Percentiles rank a stretch among this genome's conserved stretches.
Conservation (phyloP, 2,797 vertebrate genomes). For the Dallia pectoralis region DNA sequence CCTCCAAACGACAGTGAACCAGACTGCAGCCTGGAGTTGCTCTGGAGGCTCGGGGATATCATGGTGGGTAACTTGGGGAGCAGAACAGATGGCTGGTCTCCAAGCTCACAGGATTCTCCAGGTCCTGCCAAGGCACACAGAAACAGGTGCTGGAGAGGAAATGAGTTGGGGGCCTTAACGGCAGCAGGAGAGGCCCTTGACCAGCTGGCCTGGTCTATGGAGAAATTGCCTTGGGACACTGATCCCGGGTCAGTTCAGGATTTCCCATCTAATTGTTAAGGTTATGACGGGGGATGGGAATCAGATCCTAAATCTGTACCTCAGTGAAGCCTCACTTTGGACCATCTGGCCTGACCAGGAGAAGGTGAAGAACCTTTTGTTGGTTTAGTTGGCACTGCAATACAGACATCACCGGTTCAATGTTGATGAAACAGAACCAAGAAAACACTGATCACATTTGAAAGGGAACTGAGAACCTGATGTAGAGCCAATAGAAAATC, state of each 20-base stretch:
- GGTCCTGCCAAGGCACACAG: slow-evolving; percentile 58
- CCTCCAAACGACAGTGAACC: too few relatives aligned
- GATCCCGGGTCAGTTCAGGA: too few relatives aligned
- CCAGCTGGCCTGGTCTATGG: slow-evolving; percentile 63
- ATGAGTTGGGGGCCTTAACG: slow-evolving; percentile 63
- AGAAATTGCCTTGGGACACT: too few relatives aligned
- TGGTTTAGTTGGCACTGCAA: slow-evolving; percentile 40
- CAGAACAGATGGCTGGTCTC: slow-evolving; percentile 72
- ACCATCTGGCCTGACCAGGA: slow-evolving; percentile 69
- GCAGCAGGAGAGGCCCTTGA: slow-evolving; percentile 71
- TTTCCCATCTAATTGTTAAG: too few relatives aligned
- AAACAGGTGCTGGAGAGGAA: slow-evolving; percentile 77
- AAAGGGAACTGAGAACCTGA: too few relatives aligned
- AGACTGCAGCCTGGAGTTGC: slow-evolving; percentile 35
- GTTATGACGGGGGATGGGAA: too few relatives aligned
- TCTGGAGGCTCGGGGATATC: slow-evolving; percentile 35
- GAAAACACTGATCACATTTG: not conserved
- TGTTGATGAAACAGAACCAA: slow-evolving; percentile 1
- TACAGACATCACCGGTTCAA: slow-evolving; percentile 41
- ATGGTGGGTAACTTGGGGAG: slow-evolving; percentile 52
- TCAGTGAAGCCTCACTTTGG: slow-evolving; percentile 39
- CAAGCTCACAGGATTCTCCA: slow-evolving; percentile 63
- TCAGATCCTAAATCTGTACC: too few relatives aligned
- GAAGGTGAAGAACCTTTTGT: slow-evolving; percentile 47
- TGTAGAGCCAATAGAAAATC: too few relatives aligned